These are phyloP conservation scores for Apis laboriosa DNA, from an alignment of 1,140 invertebrate genomes.

Conservation along the genomic window DNA sequence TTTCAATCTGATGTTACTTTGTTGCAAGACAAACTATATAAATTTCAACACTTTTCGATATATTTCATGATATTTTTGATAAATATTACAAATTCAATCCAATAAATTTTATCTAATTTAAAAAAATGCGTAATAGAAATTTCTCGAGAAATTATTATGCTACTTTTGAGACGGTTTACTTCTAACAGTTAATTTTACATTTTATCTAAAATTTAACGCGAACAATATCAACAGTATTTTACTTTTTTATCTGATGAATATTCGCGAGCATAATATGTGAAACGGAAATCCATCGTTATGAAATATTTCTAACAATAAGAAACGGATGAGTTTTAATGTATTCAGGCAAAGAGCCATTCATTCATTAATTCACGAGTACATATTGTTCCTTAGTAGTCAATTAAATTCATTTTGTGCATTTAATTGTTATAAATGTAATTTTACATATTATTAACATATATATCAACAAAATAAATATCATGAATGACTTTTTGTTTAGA, in stretches of 20 bases:
- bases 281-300: not conserved
- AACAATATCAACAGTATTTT: not conserved
- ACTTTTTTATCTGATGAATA: not conserved
- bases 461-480: not conserved
- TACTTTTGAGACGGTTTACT: too few species aligned
- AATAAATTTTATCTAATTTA: not conserved
- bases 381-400: not conserved
- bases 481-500: not conserved
- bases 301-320: not conserved
- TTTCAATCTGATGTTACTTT: not conserved
- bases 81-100: not conserved
- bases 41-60: too few species aligned
- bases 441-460: not conserved
- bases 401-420: not conserved
- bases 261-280: not conserved
- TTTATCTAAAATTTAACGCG: not conserved
- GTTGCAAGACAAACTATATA: not conserved
- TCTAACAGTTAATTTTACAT: not conserved
- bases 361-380: not conserved
- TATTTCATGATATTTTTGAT: not conserved
- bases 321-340: not conserved
- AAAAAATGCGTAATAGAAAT: not conserved
- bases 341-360: not conserved
- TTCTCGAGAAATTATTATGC: not conserved
- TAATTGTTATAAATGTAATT: too few species aligned